phyloP scores from a whole-genome alignment of 2,113 vertebrate genomes.

The Rhabdornis inornatus region DNA sequence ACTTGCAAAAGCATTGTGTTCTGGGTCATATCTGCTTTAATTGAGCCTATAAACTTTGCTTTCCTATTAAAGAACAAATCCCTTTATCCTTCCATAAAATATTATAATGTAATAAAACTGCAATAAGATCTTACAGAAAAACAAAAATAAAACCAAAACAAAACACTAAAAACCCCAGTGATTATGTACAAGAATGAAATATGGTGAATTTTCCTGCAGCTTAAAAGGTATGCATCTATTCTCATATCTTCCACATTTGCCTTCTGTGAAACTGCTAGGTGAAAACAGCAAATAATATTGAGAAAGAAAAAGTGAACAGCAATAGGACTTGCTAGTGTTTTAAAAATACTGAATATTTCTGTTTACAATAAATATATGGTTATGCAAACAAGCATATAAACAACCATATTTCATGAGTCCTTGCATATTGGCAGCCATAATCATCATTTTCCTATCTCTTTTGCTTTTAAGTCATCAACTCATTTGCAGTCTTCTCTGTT shows the following conservation, averaged over 20 bases:
- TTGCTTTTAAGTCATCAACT: background rate
- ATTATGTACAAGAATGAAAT: background rate
- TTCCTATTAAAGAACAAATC: conserved; percentile 32
- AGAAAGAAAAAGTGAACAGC: background rate
- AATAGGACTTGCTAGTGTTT: background rate
- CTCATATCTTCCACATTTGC: background rate
- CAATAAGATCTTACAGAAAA: background rate
- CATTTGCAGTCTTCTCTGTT: background rate
- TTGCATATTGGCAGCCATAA: background rate
- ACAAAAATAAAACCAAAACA: background rate
- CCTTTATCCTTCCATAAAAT: background rate
- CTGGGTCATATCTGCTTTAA: background rate
- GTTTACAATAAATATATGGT: background rate
- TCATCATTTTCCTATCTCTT: background rate
- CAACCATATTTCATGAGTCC: background rate
- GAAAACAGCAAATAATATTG: background rate
- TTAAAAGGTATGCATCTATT: background rate
- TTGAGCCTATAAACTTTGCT: background rate
- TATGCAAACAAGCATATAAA: background rate
- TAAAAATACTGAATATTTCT: background rate
- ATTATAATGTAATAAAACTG: conserved; percentile 14
- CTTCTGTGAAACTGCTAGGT: background rate
- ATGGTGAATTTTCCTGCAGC: background rate
- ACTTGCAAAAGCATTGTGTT: background rate
- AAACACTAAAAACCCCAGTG: background rate